These are phyloP conservation scores for Ageneiosus marmoratus DNA, from an alignment of 2,113 vertebrate genomes.

Conservation along the genomic window DNA sequence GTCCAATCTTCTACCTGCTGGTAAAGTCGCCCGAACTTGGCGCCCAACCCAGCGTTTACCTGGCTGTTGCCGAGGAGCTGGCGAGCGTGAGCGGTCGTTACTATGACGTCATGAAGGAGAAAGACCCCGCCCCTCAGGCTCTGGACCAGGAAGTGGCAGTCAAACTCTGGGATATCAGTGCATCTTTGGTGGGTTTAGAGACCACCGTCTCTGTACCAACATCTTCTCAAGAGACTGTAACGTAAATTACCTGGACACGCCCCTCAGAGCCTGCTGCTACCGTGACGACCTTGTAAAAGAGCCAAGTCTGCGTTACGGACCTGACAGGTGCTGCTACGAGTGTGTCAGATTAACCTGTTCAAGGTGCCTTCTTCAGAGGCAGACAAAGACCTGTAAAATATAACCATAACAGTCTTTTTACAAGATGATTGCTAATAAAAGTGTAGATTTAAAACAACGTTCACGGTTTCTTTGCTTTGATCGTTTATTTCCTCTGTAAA, in stretches of 20 bases:
- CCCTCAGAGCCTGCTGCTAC: not conserved
- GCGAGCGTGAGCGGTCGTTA: constrained; percentile 78
- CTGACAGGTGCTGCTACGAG: not conserved
- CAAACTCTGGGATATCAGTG: constrained; percentile 80
- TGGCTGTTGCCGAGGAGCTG: constrained; percentile 78
- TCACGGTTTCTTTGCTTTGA: not conserved
- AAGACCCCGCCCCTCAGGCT: constrained; percentile 77
- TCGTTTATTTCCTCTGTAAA: not conserved
- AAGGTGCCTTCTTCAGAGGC: not conserved
- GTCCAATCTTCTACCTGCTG: constrained; percentile 80
- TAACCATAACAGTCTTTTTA: not conserved
- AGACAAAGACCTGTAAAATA: not conserved
- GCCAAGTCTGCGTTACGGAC: not conserved
- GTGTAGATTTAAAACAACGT: not conserved
- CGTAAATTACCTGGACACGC: not conserved
- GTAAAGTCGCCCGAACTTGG: constrained; percentile 80
- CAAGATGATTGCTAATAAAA: not conserved
- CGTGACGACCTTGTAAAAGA: not conserved
- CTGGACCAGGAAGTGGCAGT: constrained; percentile 73
- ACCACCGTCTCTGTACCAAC: not conserved
- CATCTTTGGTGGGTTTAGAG: constrained; percentile 76
- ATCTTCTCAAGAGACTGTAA: not conserved
- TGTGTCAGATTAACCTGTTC: not conserved
- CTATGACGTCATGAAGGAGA: constrained; percentile 79
- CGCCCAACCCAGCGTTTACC: constrained; percentile 78